Base-by-base conservation (phyloP, 2,113 vertebrate species). In the Gadus chalcogrammus region DNA sequence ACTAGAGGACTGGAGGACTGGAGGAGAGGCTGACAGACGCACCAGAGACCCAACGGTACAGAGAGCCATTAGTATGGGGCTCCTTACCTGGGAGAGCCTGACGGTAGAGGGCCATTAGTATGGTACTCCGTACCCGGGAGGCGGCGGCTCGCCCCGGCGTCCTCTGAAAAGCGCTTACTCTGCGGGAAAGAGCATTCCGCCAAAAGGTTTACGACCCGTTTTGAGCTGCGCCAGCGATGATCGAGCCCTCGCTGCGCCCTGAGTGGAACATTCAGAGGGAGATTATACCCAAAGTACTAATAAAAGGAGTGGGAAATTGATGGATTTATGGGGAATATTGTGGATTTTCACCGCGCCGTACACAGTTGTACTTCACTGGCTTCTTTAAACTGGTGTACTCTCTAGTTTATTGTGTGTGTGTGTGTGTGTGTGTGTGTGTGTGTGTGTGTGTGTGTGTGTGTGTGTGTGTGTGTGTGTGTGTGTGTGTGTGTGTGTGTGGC, bases 121-220 rank as follows among this genome's bases (percentile, higher is more conserved):
- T 82, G 76, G 69, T 73, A 70, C 80, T 82, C 73, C 59, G 77
- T 77, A 65, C 78, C 71, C 73, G 80, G 69, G 78, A 79, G 77
- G 72, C 74, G 73, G 72, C 79, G 81, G 71, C 4, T 35, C 48
- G 65, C 74, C 64, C 73, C 17, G 68, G 73, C 76, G 71, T 78
- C 77, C 65, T 83, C 56, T 82, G 73, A 89, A 88, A 88, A 86
- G 69, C 70, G 84, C 86, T 84, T 77, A 88, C 85, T 80, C 85
- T 74, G 82, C 85, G 88, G 76, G 72, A 87, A 4, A 52, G n/a
- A 17, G 66, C 77, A 58, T 78, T 82, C 73, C 80, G 74, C 0
- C 3, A 65, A 65, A 83, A 79, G 82, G 67, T 89, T 88, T 87
- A 83, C 13, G 61, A 83, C 79, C 81, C 77, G 79, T 84, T 84